A percentile compares a stretch with the other conserved stretches of the same genome.
Conservation (phyloP, 2,797 vertebrate species). For the Xyrichtys novacula region DNA sequence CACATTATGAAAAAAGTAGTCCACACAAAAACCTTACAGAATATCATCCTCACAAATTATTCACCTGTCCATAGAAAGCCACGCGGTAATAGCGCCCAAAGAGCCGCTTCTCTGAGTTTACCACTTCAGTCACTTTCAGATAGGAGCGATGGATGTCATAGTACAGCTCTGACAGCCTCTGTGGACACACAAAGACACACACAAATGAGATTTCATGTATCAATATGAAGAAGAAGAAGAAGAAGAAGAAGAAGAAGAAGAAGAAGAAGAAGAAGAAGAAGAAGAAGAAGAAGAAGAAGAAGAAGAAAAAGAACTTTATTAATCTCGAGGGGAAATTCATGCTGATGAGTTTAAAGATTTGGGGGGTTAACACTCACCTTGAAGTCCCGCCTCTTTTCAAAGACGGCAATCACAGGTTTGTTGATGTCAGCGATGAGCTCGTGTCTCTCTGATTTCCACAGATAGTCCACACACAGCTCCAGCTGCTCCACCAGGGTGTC, state of each 20-base stretch:
- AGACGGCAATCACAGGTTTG: conserved; percentile 97
- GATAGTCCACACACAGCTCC: conserved; percentile 94
- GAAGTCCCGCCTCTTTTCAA: conserved; percentile 97
- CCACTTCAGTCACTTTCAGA: conserved; percentile 97
- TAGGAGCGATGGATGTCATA: conserved; percentile 98
- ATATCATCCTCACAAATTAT: neutral
- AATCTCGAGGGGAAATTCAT: no score
- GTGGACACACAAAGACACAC: conserved; percentile 52
- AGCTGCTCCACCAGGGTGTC: conserved; percentile 96
- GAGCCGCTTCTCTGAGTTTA: conserved; percentile 95
- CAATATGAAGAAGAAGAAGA: no score
- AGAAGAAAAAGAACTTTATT: no score
- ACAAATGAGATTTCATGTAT: neutral
- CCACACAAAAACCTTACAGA: no score
- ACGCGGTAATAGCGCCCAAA: conserved; percentile 97
- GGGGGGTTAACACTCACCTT: conserved; percentile 83
- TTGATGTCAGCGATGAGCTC: conserved; percentile 98
- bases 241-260: no score
- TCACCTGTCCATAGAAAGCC: conserved; percentile 98
- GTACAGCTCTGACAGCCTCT: conserved; percentile 96
- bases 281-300: no score
- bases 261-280: no score
- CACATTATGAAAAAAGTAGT: no score
- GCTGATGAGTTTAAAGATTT: neutral
- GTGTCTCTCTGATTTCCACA: conserved; percentile 97